Conservation (phyloP, 2,113 vertebrate genomes). For the Cyrtonyx montezumae region DNA sequence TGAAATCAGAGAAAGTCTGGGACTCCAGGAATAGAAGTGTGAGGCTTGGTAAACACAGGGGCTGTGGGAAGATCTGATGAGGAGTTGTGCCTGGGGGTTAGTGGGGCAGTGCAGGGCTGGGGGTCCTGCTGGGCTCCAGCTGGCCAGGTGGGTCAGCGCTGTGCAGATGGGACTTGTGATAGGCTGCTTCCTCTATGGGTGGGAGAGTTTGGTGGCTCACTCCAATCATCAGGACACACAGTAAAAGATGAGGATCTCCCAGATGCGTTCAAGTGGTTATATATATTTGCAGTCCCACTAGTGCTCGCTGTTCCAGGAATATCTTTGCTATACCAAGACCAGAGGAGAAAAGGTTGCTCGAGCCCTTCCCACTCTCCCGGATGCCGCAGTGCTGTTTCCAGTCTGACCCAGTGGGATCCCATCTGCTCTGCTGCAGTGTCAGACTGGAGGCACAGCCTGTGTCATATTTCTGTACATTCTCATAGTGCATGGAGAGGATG, state of each 20-base stretch:
- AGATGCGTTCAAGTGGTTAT: rapidly evolving
- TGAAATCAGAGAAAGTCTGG: not conserved
- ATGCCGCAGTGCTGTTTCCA: not conserved
- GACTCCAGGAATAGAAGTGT: not conserved
- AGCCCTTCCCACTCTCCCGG: not conserved
- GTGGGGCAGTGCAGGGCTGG: not conserved
- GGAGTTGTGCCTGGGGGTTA: not conserved
- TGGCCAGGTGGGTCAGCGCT: not conserved
- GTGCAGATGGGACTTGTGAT: not conserved
- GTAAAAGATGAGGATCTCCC: not conserved
- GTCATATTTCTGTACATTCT: not conserved
- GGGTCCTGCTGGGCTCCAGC: rapidly evolving
- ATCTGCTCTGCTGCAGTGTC: constrained; percentile 27
- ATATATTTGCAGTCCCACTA: not conserved
- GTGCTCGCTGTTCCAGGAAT: not conserved
- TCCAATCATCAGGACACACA: rapidly evolving
- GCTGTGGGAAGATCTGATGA: constrained; percentile 3
- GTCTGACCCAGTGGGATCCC: constrained; percentile 36
- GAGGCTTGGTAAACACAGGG: not conserved
- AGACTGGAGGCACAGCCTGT: constrained; percentile 42
- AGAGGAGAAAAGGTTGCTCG: not conserved
- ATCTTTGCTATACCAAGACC: not conserved
- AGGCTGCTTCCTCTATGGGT: not conserved
- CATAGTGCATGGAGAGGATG: not conserved
- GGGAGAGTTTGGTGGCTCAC: not conserved